Evolutionary conservation across 2,797 vertebrate species (phyloP).

Genomic region (Sebastes vulpes): DNA sequence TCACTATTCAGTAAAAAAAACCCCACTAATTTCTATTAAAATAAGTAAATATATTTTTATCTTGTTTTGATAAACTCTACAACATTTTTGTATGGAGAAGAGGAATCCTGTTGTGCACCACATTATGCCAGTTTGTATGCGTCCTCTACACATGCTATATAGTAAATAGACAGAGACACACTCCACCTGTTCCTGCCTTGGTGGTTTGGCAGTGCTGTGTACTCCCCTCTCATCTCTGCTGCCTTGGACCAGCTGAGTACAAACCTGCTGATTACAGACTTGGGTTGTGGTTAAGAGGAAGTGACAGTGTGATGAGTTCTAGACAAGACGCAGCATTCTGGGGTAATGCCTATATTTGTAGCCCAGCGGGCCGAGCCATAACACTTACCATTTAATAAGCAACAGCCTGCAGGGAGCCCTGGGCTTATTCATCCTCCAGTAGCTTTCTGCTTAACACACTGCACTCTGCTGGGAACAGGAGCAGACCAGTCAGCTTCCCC

Average conservation of each 20-base stretch:
- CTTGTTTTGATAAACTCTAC: neutral
- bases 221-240: constrained; percentile 22
- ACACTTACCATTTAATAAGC: constrained; percentile 80
- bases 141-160: neutral
- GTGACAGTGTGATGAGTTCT: constrained; percentile 54
- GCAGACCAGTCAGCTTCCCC: constrained; percentile 34
- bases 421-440: constrained; percentile 71
- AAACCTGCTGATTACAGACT: constrained; percentile 69
- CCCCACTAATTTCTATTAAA: neutral
- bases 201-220: constrained; percentile 17
- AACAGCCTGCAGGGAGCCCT: constrained; percentile 69
- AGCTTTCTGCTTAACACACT: constrained; percentile 65
- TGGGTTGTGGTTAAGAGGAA: constrained; percentile 69
- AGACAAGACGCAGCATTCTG: constrained; percentile 59
- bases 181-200: neutral
- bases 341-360: constrained; percentile 68
- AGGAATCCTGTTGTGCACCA: neutral
- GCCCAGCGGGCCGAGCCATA: constrained; percentile 71
- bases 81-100: neutral
- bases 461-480: constrained; percentile 44
- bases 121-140: neutral
- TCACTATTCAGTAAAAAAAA: neutral
- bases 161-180: neutral
- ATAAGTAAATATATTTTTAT: neutral
- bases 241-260: constrained; percentile 50